Base-by-base conservation (phyloP, 2,888 invertebrate genomes). In the Scaeva pyrastri region DNA sequence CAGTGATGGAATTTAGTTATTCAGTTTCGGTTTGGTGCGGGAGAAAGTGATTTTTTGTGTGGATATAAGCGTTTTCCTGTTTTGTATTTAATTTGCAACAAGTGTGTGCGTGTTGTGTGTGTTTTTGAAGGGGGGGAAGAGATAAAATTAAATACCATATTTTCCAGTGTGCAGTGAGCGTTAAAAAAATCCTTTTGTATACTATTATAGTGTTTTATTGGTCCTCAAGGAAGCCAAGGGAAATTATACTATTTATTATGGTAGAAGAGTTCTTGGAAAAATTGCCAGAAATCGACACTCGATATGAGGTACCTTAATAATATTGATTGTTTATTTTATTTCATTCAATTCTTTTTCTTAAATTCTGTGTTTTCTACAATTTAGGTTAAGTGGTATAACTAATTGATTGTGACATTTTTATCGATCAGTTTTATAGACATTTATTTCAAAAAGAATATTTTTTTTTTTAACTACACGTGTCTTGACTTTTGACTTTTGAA, bases 191-290 rank as follows among this genome's bases (percentile, higher is more conserved):
- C 50, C 23, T 31, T 8, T 31, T 31, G 2, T 19, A 23, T n/a
- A n/a, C n/a, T n/a, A n/a, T n/a, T n/a, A n/a, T 50, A 68, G 66
- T n/a, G 36, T 58, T 70, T 7, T 23, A 56, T 31, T 14, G 19
- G 7, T 14, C 31, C 11, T n/a, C 10, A 36, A 73, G n/a, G n/a
- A n/a, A n/a, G n/a, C 64, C 62, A 80, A 75, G 84, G 50, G 21
- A 39, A n/a, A 39, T 36, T n/a, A 11, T 52, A 52, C 23, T n/a
- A n/a, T n/a, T n/a, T n/a, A n/a, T n/a, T 52, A 92, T 92, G 92
- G 92, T 92, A 83, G 92, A 92, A 89, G 92, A 92, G 89, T 92
- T 92, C 89, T 89, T 92, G 78, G 91, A 92, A 89, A 92, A 92
- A 89, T 89, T 92, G 85, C 92, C 92, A 75, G 92, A 91, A 89